phyloP scores from a whole-genome alignment of 2,888 invertebrate genomes.

The Rutpela maculata region DNA sequence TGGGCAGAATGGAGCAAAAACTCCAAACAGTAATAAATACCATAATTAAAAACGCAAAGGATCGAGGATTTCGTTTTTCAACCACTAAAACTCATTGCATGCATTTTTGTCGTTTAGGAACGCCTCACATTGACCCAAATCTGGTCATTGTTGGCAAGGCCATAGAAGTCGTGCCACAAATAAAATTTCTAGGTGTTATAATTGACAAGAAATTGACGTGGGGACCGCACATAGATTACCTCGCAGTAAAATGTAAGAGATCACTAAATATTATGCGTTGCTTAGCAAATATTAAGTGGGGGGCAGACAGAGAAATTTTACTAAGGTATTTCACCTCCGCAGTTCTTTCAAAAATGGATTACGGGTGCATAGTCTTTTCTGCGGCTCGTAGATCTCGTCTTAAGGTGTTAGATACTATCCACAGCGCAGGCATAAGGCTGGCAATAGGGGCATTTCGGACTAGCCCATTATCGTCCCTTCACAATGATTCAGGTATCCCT shows the following conservation, averaged over 20 bases:
- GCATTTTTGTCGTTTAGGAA: conserved; percentile 12
- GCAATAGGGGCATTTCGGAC: conserved; percentile 22
- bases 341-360: conserved; percentile 28
- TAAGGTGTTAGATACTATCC: conserved; percentile 7
- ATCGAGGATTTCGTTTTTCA: conserved; percentile 9
- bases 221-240: not conserved
- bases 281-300: conserved; percentile 23
- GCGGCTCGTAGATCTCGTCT: not conserved
- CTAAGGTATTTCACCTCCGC: not conserved
- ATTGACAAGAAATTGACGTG: conserved; percentile 20
- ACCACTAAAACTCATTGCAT: not conserved
- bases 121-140: not conserved
- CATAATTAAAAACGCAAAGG: not conserved
- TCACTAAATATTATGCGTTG: not conserved
- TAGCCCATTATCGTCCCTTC: not conserved
- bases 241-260: not conserved
- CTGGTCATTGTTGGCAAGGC: not conserved
- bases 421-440: conserved; percentile 6
- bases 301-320: not conserved
- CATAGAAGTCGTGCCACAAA: not conserved
- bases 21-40: conserved; percentile 7
- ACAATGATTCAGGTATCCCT: not conserved
- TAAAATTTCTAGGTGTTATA: conserved; percentile 23
- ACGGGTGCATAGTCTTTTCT: conserved; percentile 17
- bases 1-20: conserved; percentile 9